Conservation (phyloP, 2,113 vertebrate species). For the Lagenorhynchus albirostris region DNA sequence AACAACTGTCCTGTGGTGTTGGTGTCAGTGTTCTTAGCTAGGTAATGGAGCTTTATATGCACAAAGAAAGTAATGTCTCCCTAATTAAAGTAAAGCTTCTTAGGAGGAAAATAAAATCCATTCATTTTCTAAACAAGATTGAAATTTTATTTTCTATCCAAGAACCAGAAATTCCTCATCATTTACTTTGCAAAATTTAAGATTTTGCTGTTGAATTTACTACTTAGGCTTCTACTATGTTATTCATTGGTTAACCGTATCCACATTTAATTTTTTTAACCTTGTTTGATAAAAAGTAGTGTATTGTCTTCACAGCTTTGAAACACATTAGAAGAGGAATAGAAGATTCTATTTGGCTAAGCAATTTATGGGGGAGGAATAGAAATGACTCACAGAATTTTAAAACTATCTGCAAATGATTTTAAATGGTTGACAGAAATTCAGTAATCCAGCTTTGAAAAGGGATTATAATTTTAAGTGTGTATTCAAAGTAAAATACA, state of each 20-base stretch:
- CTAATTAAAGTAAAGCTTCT: background rate
- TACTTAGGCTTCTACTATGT: background rate
- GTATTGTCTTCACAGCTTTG: background rate
- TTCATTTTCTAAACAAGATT: background rate
- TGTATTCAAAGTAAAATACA: background rate
- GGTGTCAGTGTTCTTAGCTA: background rate
- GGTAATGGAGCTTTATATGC: too few relatives aligned
- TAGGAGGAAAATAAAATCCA: background rate
- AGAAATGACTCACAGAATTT: background rate
- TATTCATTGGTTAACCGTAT: background rate
- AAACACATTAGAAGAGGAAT: background rate
- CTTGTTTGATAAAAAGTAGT: background rate
- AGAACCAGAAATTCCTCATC: background rate
- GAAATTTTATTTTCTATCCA: background rate
- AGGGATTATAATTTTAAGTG: background rate
- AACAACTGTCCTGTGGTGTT: background rate
- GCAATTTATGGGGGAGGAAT: background rate
- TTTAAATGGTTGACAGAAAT: constrained; percentile 34
- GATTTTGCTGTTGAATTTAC: background rate
- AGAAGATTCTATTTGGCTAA: background rate
- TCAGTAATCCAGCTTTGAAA: background rate
- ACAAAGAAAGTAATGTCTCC: background rate
- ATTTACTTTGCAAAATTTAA: background rate
- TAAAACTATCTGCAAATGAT: background rate
- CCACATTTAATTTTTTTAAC: background rate